Percentiles rank a stretch among this genome's conserved stretches.
Evolutionary conservation across 2,797 vertebrate species (phyloP).

Genomic region (Ceryle rudis): DNA sequence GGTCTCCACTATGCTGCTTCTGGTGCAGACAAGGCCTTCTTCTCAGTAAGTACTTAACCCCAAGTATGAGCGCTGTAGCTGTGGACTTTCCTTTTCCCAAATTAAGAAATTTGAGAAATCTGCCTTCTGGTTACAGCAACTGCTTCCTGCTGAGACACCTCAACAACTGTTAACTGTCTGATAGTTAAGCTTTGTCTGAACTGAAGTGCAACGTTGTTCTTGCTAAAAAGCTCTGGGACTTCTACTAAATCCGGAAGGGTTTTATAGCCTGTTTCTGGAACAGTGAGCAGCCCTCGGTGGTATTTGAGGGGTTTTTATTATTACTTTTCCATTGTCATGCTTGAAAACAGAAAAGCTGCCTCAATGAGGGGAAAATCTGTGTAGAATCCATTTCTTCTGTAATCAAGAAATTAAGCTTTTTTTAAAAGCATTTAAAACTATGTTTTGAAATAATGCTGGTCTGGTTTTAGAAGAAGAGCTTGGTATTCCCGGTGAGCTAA

Average conservation of each 20-base stretch:
- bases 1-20: neutral
- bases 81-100: neutral
- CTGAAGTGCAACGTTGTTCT: neutral
- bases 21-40: neutral
- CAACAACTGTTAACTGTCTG: neutral
- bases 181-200: neutral
- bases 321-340: rapidly evolving
- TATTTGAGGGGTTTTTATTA: neutral
- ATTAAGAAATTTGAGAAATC: neutral
- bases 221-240: neutral
- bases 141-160: neutral
- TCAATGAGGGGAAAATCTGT: neutral
- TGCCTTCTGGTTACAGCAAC: neutral
- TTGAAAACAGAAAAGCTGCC: neutral
- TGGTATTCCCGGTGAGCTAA: neutral
- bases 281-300: neutral
- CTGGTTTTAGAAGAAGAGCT: neutral
- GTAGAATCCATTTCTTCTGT: neutral
- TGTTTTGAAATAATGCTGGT: neutral
- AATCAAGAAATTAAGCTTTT: neutral
- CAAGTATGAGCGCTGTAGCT: neutral
- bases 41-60: neutral
- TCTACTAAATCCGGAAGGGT: neutral
- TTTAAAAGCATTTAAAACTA: neutral
- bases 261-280: neutral